phyloP scores from a whole-genome alignment of 1,140 invertebrate species.

The Hyles vespertilio region DNA sequence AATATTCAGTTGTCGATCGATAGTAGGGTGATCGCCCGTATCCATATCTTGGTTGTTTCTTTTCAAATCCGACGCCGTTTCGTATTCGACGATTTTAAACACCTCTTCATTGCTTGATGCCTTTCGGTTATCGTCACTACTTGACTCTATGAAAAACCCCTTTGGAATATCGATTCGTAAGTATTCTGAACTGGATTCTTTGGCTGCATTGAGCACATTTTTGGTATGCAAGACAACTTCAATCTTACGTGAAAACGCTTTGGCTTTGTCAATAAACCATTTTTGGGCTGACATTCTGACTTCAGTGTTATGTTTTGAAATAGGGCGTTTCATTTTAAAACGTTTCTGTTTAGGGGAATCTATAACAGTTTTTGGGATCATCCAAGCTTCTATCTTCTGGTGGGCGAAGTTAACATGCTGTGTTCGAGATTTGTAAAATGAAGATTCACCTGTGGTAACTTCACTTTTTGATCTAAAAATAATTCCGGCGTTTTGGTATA shows the following conservation, averaged over 20 bases:
- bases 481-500: constrained; percentile 41
- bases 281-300: constrained; percentile 32
- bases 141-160: constrained; percentile 46
- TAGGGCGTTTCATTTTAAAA: constrained; percentile 1
- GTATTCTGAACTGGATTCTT: constrained; percentile 37
- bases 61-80: constrained; percentile 30
- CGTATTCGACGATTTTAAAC: constrained; percentile 59
- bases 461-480: constrained; percentile 44
- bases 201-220: constrained; percentile 21
- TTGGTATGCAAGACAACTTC: constrained; percentile 45
- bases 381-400: constrained; percentile 54
- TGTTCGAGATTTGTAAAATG: constrained; percentile 23
- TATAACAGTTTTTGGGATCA: constrained; percentile 47
- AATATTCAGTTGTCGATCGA: constrained; percentile 27
- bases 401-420: constrained; percentile 42
- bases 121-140: constrained; percentile 23
- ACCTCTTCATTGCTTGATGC: constrained; percentile 54
- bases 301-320: constrained; percentile 15
- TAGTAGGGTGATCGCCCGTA: constrained; percentile 23
- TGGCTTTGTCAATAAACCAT: constrained; percentile 44
- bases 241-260: constrained; percentile 42
- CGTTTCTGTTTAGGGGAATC: constrained; percentile 17
- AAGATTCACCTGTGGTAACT: constrained; percentile 30
- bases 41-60: constrained; percentile 22
- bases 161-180: constrained; percentile 52